Percentiles rank a stretch among this genome's conserved stretches.
These are phyloP conservation scores for Antitype chi DNA, from an alignment of 2,888 invertebrate species.

Conservation along the genomic window DNA sequence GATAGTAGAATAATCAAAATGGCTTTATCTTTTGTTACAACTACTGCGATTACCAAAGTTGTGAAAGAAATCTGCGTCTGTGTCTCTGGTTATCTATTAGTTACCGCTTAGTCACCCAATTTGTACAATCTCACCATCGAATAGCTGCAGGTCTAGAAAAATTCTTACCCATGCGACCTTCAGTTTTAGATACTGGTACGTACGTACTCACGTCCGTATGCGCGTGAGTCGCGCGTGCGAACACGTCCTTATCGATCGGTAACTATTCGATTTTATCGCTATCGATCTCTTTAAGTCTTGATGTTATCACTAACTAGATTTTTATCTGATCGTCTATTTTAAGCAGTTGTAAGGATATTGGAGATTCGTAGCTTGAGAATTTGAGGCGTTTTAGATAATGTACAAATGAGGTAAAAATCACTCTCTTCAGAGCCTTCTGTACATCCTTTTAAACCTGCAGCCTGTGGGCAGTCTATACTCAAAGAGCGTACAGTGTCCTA, in stretches of 20 bases:
- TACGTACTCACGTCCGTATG: constrained; percentile 45
- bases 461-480: too few relatives aligned
- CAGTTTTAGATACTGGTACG: constrained; percentile 41
- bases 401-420: too few relatives aligned
- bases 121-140: constrained; percentile 22
- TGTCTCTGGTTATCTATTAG: constrained; percentile 20
- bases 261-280: constrained; percentile 48
- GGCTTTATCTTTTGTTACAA: constrained; percentile 13
- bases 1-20: constrained; percentile 19
- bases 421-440: too few relatives aligned
- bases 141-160: constrained; percentile 53
- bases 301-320: constrained; percentile 54
- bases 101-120: constrained; percentile 48
- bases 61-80: neutral
- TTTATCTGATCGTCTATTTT: constrained; percentile 50
- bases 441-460: too few relatives aligned
- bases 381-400: neutral
- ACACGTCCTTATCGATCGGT: constrained; percentile 62
- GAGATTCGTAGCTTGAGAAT: neutral
- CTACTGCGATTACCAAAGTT: neutral
- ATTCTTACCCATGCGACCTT: constrained; percentile 65
- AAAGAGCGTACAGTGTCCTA: too few relatives aligned
- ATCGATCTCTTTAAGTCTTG: constrained; percentile 37
- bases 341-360: constrained; percentile 5
- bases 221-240: constrained; percentile 53